phyloP scores from a whole-genome alignment of 2,888 invertebrate genomes.

The Dexiosoma caninum region DNA sequence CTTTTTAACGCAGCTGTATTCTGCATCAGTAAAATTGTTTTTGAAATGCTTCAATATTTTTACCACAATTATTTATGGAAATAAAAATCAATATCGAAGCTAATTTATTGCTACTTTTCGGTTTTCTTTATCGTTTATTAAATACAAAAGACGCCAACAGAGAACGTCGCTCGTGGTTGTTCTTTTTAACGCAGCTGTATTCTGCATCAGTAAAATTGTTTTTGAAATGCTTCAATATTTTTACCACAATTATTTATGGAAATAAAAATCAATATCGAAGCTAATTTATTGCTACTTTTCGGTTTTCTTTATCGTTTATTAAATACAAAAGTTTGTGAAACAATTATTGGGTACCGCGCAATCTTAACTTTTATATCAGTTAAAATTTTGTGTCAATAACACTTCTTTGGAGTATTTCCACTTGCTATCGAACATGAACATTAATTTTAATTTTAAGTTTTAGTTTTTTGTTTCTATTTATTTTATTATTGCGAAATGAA shows the following conservation, averaged over 20 bases:
- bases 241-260: background rate
- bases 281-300: slow-evolving; percentile 11
- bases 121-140: slow-evolving; percentile 32
- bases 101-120: slow-evolving; percentile 13
- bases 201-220: too few relatives aligned
- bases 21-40: too few relatives aligned
- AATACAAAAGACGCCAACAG: too few relatives aligned
- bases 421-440: slow-evolving; percentile 13
- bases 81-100: background rate
- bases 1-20: too few relatives aligned
- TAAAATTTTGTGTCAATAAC: slow-evolving; percentile 41
- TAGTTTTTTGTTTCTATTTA: slow-evolving; percentile 60
- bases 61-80: background rate
- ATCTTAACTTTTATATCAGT: slow-evolving; percentile 21
- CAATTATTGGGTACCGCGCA: slow-evolving; percentile 32
- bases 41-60: background rate
- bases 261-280: background rate
- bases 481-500: slow-evolving; percentile 65
- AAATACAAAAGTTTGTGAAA: slow-evolving; percentile 17
- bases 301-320: slow-evolving; percentile 27
- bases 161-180: too few relatives aligned
- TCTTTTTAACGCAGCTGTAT: too few relatives aligned
- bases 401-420: slow-evolving; percentile 8
- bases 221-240: background rate
- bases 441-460: slow-evolving; percentile 59